A percentile compares a stretch with the other conserved stretches of the same genome.
Conservation (phyloP, 1,140 invertebrate genomes). For the Cecropterus lyciades region DNA sequence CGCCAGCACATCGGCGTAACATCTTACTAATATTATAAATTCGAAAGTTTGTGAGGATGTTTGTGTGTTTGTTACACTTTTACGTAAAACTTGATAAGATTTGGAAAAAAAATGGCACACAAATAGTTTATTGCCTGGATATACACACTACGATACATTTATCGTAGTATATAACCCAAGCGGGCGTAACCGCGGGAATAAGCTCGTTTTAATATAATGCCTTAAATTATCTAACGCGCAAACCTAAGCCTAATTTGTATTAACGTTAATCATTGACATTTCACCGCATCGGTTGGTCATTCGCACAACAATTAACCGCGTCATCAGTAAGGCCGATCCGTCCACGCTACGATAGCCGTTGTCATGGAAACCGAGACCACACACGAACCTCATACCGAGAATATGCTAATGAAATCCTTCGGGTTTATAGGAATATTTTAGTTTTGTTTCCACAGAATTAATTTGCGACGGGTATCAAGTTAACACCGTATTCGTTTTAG, state of each 20-base stretch:
- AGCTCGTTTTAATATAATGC: background rate
- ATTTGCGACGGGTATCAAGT: slow-evolving; percentile 28
- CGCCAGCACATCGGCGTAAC: no score
- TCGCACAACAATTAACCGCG: slow-evolving; percentile 72
- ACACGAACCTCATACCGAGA: slow-evolving; percentile 64
- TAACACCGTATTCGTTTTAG: slow-evolving; percentile 10
- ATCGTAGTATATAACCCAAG: no score
- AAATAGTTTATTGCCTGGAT: no score
- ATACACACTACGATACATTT: no score
- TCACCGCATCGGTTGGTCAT: slow-evolving; percentile 54
- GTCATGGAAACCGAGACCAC: slow-evolving; percentile 76
- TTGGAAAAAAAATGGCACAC: no score
- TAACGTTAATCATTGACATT: slow-evolving; percentile 60
- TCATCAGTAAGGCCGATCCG: slow-evolving; percentile 74
- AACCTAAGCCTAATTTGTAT: background rate
- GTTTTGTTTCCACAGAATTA: slow-evolving; percentile 25
- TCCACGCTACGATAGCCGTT: slow-evolving; percentile 60
- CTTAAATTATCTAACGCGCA: background rate
- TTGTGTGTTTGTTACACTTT: no score
- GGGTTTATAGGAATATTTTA: slow-evolving; percentile 31
- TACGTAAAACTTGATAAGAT: no score
- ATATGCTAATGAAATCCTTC: slow-evolving; percentile 69
- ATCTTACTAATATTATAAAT: no score
- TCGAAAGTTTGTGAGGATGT: no score
- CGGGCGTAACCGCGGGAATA: no score